phyloP scores from a whole-genome alignment of 2,113 vertebrate species.

The Recurvirostra avosetta region DNA sequence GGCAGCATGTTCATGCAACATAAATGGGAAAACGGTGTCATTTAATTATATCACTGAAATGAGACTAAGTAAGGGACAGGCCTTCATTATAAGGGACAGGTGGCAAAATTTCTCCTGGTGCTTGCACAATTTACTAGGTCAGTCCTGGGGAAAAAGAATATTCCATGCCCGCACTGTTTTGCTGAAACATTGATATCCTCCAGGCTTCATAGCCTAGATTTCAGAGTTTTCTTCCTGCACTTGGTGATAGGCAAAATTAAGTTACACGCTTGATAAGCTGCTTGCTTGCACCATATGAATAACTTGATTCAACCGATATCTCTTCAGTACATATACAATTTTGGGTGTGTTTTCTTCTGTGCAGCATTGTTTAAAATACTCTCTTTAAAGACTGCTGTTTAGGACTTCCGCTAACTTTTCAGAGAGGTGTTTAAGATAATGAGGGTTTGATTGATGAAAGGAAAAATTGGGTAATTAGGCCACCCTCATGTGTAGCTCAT shows the following conservation, averaged over 20 bases:
- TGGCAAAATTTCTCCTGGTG: conserved; percentile 51
- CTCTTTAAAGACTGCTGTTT: neutral
- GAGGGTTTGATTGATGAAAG: neutral
- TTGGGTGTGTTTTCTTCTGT: neutral
- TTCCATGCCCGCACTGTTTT: neutral
- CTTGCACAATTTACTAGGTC: conserved; percentile 36
- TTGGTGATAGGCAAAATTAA: conserved; percentile 8
- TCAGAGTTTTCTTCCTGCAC: neutral
- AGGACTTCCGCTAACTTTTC: neutral
- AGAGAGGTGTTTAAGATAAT: neutral
- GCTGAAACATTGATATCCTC: conserved; percentile 10
- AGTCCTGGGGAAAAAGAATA: conserved; percentile 39
- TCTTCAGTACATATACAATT: neutral
- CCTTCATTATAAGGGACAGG: conserved; percentile 52
- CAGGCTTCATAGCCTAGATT: conserved; percentile 47
- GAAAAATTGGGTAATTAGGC: neutral
- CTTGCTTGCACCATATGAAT: neutral
- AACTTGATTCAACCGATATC: neutral
- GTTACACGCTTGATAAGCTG: neutral
- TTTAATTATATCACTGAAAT: conserved; percentile 28
- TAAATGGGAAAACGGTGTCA: conserved; percentile 12
- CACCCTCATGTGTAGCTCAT: neutral
- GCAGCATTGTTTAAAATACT: neutral
- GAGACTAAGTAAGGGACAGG: neutral
- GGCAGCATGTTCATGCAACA: neutral